Conservation (phyloP, 2,797 vertebrate genomes). For the Remorina albescens region DNA sequence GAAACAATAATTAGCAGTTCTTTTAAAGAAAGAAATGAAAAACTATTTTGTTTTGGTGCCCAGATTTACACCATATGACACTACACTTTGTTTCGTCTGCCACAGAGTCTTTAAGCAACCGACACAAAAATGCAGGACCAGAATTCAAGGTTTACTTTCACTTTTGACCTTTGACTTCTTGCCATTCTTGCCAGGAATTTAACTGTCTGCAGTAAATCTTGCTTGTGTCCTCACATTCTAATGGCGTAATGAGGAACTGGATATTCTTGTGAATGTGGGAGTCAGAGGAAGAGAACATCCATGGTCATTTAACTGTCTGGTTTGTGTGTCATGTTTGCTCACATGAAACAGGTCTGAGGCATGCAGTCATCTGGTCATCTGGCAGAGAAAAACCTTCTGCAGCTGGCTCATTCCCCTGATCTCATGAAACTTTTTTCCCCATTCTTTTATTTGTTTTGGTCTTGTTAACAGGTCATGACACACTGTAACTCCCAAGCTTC, state of each 20-base stretch:
- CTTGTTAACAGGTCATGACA: too few species aligned
- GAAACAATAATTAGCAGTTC: constrained; percentile 19
- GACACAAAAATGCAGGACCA: constrained; percentile 61
- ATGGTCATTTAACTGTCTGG: constrained; percentile 57
- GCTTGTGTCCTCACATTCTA: constrained; percentile 43
- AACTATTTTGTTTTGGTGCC: constrained; percentile 30
- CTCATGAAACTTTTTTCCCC: too few species aligned
- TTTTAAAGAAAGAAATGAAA: background rate
- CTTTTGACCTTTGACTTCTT: constrained; percentile 61
- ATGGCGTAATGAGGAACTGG: constrained; percentile 44
- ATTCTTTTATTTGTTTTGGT: too few species aligned
- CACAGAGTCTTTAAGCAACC: constrained; percentile 17
- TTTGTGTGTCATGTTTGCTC: constrained; percentile 55
- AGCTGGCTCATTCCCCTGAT: constrained; percentile 41
- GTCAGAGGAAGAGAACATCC: constrained; percentile 46
- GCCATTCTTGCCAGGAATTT: constrained; percentile 54
- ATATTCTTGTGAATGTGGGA: constrained; percentile 64
- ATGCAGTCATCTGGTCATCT: constrained; percentile 45
- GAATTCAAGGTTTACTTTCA: constrained; percentile 48
- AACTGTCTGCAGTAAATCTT: constrained; percentile 65
- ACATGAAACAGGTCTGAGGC: constrained; percentile 48
- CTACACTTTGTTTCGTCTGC: constrained; percentile 47
- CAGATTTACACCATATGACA: constrained; percentile 40
- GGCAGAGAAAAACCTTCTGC: constrained; percentile 36
- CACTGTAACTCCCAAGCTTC: too few species aligned